A percentile compares a stretch with the other conserved stretches of the same genome.
These are phyloP conservation scores for Marmota flaviventris DNA, from an alignment of 2,113 vertebrate species.

Conservation along the genomic window DNA sequence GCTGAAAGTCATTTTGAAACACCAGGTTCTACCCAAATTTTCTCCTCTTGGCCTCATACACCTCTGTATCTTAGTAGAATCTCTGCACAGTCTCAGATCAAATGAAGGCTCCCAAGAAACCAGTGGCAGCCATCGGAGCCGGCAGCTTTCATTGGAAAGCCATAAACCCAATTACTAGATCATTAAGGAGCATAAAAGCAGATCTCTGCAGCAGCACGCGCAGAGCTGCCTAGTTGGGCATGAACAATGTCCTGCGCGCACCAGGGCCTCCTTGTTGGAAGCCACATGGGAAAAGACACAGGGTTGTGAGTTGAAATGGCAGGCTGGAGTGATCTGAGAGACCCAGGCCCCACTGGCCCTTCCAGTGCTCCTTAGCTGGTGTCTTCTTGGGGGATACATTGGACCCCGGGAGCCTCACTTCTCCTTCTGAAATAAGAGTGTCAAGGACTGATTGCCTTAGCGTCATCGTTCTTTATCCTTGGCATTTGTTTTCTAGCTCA, in stretches of 20 bases:
- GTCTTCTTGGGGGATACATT: not conserved
- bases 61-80: constrained; percentile 1
- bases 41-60: not conserved
- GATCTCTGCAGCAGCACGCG: constrained; percentile 36
- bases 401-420: not conserved
- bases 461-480: not conserved
- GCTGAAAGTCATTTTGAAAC: constrained; percentile 36
- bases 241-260: not conserved
- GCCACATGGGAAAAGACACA: constrained; percentile 19
- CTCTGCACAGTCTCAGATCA: constrained; percentile 33
- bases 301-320: not conserved
- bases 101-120: constrained; percentile 55
- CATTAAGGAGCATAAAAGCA: constrained; percentile 68
- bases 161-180: constrained; percentile 70
- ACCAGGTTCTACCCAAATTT: not conserved
- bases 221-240: constrained; percentile 38
- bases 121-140: constrained; percentile 11
- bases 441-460: not conserved
- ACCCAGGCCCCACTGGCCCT: not conserved
- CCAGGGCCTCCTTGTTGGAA: not conserved
- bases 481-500: not conserved
- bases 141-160: constrained; percentile 73
- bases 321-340: not conserved
- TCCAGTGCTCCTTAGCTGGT: not conserved
- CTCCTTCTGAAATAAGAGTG: not conserved